phyloP scores from a whole-genome alignment of 2,797 vertebrate species.

The Poecilia picta region DNA sequence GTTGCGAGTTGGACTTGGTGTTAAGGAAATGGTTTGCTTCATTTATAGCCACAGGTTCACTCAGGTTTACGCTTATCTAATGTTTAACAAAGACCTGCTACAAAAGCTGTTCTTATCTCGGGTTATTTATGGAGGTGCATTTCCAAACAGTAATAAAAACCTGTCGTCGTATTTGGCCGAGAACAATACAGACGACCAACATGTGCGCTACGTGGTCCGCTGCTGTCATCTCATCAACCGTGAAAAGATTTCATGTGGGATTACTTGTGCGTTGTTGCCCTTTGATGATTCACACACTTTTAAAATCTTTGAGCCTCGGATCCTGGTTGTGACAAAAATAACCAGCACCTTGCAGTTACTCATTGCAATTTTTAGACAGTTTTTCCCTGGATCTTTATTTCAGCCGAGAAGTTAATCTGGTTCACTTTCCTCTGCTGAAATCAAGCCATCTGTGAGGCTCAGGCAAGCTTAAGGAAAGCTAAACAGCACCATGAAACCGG shows the following conservation, averaged over 20 bases:
- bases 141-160: not conserved
- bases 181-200: not conserved
- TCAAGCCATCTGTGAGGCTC: conserved; percentile 25
- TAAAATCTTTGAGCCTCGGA: not conserved
- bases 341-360: not conserved
- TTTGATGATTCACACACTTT: not conserved
- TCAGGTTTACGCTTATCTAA: not conserved
- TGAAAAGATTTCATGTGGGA: conserved; percentile 2
- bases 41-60: not conserved
- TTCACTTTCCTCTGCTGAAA: conserved; percentile 29
- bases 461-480: conserved; percentile 13
- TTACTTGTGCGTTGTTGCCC: not conserved
- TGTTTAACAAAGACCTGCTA: not conserved
- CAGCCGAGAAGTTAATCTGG: conserved; percentile 13
- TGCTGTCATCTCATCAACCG: not conserved
- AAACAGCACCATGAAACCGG: not conserved
- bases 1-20: not conserved
- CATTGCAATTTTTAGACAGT: not conserved
- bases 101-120: not conserved
- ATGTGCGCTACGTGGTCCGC: not conserved
- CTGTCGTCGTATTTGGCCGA: not conserved
- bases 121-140: not conserved
- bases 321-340: not conserved
- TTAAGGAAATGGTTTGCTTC: not conserved
- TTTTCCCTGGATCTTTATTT: conserved; percentile 2